Conservation (phyloP, 2,888 invertebrate species). For the Spialia ferax region DNA sequence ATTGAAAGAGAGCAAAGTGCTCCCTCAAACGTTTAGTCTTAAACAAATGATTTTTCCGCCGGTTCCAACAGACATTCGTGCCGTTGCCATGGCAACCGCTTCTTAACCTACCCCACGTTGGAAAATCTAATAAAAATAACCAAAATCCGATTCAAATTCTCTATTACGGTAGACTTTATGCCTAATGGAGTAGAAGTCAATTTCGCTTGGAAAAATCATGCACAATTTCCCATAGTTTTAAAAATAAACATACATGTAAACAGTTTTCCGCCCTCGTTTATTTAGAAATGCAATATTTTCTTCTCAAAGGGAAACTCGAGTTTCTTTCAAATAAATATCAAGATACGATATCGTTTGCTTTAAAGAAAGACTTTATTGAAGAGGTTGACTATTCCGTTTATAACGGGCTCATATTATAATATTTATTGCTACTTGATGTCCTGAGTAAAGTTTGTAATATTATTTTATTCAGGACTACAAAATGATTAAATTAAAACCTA, state of each 20-base stretch:
- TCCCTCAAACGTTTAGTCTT: slow-evolving; percentile 47
- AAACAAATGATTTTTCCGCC: slow-evolving; percentile 50
- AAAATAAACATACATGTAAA: slow-evolving; percentile 60
- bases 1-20: slow-evolving; percentile 23
- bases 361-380: slow-evolving; percentile 18
- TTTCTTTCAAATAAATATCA: slow-evolving; percentile 41
- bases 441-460: too few species aligned
- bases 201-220: slow-evolving; percentile 43
- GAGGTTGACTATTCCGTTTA: background rate
- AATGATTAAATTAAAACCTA: too few species aligned
- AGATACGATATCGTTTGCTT: slow-evolving; percentile 25
- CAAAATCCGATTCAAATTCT: slow-evolving; percentile 39
- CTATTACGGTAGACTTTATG: slow-evolving; percentile 38
- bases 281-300: slow-evolving; percentile 68
- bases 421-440: background rate
- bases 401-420: background rate
- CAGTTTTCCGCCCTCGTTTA: slow-evolving; percentile 63
- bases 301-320: slow-evolving; percentile 55
- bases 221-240: slow-evolving; percentile 22
- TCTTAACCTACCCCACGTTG: slow-evolving; percentile 68
- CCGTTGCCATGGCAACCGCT: slow-evolving; percentile 64
- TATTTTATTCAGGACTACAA: too few species aligned
- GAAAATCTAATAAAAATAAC: slow-evolving; percentile 69
- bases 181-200: slow-evolving; percentile 25
- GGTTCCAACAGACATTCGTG: slow-evolving; percentile 55